Evolutionary conservation across 2,797 vertebrate genomes (phyloP).

Genomic region (Emydoidea blandingii): DNA sequence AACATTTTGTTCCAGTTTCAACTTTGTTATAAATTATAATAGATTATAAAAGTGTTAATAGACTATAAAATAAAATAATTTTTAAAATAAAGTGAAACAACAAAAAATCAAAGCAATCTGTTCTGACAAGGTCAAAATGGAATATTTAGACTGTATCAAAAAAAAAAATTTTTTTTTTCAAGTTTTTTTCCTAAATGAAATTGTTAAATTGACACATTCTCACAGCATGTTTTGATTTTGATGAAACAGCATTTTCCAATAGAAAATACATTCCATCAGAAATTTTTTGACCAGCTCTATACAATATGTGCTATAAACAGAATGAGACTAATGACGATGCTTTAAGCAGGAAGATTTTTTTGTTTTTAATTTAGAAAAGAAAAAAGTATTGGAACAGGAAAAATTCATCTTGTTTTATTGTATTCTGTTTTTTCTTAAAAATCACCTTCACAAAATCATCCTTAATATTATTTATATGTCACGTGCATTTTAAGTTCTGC

Average conservation of each 20-base stretch:
- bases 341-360: background rate
- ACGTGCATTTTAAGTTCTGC: background rate
- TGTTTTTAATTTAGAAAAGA: background rate
- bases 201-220: background rate
- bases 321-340: background rate
- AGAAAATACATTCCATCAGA: background rate
- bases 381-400: background rate
- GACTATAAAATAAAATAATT: background rate
- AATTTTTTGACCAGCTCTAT: background rate
- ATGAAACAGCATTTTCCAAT: background rate
- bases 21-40: background rate
- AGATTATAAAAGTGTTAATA: no score
- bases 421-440: background rate
- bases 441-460: background rate
- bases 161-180: background rate
- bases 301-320: background rate
- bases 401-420: background rate
- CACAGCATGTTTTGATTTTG: background rate
- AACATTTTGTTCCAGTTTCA: background rate
- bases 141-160: background rate
- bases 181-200: background rate
- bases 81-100: background rate
- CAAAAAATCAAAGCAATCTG: no score
- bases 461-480: background rate
- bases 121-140: background rate